A percentile compares a stretch with the other conserved stretches of the same genome.
Evolutionary conservation across 2,113 vertebrate species (phyloP).

Genomic region (Notiomystis cincta): DNA sequence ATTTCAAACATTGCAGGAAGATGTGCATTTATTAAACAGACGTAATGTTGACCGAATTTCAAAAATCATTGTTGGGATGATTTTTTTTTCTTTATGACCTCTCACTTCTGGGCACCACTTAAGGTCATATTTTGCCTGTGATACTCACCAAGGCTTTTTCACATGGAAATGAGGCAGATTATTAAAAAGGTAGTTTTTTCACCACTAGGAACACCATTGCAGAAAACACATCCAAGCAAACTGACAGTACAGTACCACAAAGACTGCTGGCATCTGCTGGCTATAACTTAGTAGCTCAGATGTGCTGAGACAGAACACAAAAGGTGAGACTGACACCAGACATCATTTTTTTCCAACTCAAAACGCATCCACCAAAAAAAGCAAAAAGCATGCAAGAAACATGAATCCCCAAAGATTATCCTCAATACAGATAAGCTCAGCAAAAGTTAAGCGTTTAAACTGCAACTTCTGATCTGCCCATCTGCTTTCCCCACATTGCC

Average conservation of each 20-base stretch:
- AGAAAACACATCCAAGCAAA: not conserved
- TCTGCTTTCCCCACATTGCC: slow-evolving; percentile 44
- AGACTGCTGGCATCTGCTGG: not conserved
- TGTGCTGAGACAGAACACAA: not conserved
- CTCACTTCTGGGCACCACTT: not conserved
- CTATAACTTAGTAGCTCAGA: not conserved
- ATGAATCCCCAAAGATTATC: not conserved
- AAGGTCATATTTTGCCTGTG: not conserved
- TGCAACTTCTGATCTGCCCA: slow-evolving; percentile 16
- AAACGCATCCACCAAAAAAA: not conserved
- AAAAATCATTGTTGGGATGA: not conserved
- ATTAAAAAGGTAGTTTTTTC: not conserved
- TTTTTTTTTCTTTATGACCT: not conserved
- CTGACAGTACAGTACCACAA: not conserved
- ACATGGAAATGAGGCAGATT: not conserved
- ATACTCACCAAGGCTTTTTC: not conserved
- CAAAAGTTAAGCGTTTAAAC: not conserved
- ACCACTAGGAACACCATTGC: not conserved
- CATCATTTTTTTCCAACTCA: not conserved
- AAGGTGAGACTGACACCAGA: not conserved
- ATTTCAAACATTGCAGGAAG: not conserved
- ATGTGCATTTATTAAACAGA: not conserved
- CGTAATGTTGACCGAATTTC: not conserved
- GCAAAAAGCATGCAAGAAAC: not conserved
- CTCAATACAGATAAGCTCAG: not conserved